phyloP scores from a whole-genome alignment of 2,113 vertebrate genomes.

The Dasyornis broadbenti region DNA sequence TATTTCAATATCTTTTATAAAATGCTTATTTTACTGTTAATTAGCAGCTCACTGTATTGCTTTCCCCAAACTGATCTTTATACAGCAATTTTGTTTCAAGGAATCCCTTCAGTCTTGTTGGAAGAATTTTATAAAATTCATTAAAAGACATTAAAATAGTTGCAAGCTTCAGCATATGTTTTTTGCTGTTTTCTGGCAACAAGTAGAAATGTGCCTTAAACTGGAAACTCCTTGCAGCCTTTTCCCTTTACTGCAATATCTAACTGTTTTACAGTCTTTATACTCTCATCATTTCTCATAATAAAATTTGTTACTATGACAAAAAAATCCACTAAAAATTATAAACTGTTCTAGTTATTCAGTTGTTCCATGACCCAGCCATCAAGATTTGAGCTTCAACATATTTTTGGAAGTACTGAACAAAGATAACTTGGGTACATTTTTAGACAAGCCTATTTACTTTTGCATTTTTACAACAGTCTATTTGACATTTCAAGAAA shows the following conservation, averaged over 20 bases:
- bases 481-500: not conserved
- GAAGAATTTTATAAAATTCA: not conserved
- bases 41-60: not conserved
- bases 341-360: not conserved
- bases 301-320: not conserved
- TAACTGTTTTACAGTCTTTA: not conserved
- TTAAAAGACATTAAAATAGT: not conserved
- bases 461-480: not conserved
- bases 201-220: not conserved
- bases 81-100: not conserved
- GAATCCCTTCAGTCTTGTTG: not conserved
- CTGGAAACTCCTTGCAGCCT: not conserved
- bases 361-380: not conserved
- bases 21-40: not conserved
- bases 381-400: not conserved
- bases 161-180: not conserved
- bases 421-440: not conserved
- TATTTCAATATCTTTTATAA: not conserved
- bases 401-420: constrained; percentile 15
- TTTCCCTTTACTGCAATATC: not conserved
- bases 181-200: not conserved
- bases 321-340: not conserved
- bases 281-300: not conserved
- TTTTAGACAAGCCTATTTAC: constrained; percentile 23
- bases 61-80: not conserved